phyloP scores from a whole-genome alignment of 2,797 vertebrate genomes.

The Cossypha caffra region DNA sequence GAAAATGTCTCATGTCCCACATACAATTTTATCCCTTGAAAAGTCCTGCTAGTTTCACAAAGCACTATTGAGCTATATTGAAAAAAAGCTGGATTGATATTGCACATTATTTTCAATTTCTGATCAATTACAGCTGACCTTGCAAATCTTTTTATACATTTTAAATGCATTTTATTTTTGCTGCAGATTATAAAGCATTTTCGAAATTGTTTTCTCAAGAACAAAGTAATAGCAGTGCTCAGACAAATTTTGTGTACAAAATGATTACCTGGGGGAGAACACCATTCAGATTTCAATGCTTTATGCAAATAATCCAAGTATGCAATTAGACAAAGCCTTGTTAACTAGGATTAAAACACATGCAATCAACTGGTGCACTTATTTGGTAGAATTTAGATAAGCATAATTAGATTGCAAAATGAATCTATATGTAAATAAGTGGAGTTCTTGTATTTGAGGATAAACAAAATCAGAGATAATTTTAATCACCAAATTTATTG shows the following conservation, averaged over 20 bases:
- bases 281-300: slow-evolving; percentile 48
- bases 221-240: background rate
- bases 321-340: slow-evolving; percentile 67
- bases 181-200: background rate
- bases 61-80: background rate
- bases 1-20: background rate
- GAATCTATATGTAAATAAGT: slow-evolving; percentile 20
- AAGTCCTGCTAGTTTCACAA: background rate
- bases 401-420: slow-evolving; percentile 43
- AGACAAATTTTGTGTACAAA: slow-evolving; percentile 25
- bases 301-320: slow-evolving; percentile 67
- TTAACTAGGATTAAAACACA: slow-evolving; percentile 67
- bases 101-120: background rate
- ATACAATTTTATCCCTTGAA: background rate
- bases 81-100: background rate
- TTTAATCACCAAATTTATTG: background rate
- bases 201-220: background rate
- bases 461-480: slow-evolving; percentile 34
- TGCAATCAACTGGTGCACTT: slow-evolving; percentile 46
- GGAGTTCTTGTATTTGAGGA: background rate
- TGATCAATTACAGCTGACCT: background rate
- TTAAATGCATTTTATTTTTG: background rate
- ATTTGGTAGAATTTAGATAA: slow-evolving; percentile 13
- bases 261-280: slow-evolving; percentile 43
- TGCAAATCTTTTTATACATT: background rate